phyloP scores from a whole-genome alignment of 2,113 vertebrate species.

The Ovis canadensis region DNA sequence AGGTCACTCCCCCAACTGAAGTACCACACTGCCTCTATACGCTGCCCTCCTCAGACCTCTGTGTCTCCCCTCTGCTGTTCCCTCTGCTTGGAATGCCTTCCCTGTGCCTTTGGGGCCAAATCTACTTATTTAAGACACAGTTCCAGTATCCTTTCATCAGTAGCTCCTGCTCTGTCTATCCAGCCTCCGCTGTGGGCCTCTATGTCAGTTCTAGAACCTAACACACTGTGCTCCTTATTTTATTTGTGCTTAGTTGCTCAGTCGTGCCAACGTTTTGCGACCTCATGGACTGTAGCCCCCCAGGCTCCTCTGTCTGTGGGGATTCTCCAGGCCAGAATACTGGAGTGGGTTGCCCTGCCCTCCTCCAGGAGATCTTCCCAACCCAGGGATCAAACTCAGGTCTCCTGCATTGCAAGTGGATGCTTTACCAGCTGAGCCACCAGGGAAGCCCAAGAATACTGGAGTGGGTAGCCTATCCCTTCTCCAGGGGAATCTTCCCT shows the following conservation, averaged over 20 bases:
- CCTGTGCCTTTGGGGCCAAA: background rate
- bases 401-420: background rate
- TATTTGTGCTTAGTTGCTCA: background rate
- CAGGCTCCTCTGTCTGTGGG: background rate
- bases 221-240: background rate
- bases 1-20: fast-evolving
- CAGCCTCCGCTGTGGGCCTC: too few species aligned
- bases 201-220: background rate
- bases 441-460: background rate
- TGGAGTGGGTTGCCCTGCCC: background rate
- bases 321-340: background rate
- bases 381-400: background rate
- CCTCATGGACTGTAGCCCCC: background rate
- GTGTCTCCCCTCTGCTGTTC: background rate
- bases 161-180: background rate
- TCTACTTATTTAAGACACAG: background rate
- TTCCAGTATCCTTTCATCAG: fast-evolving
- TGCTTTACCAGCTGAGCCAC: background rate
- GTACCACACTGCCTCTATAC: fast-evolving
- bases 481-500: background rate
- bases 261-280: fast-evolving
- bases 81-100: background rate
- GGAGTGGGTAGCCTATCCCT: background rate
- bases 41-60: background rate
- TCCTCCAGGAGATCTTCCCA: background rate